A percentile compares a stretch with the other conserved stretches of the same genome.
phyloP scores from a whole-genome alignment of 2,888 invertebrate genomes.

The Aspidiotus rigidus region DNA sequence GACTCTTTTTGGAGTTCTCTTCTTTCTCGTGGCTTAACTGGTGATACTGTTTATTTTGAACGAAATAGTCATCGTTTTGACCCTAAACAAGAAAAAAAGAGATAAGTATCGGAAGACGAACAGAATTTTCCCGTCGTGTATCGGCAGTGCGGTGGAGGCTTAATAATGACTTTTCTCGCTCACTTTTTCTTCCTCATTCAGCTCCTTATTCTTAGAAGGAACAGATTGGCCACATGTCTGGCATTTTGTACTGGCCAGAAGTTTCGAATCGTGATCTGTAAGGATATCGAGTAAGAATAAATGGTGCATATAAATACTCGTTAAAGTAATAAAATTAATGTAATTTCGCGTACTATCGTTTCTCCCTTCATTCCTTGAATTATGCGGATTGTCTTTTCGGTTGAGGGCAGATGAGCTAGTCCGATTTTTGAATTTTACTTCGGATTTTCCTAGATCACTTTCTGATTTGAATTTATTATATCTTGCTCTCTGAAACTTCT shows the following conservation, averaged over 20 bases:
- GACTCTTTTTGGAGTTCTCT: conserved; percentile 6
- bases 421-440: too few relatives aligned
- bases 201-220: background rate
- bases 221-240: conserved; percentile 19
- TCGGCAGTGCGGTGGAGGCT: too few relatives aligned
- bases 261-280: background rate
- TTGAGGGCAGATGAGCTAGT: too few relatives aligned
- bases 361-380: too few relatives aligned
- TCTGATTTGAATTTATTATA: background rate
- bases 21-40: conserved; percentile 5
- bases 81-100: background rate
- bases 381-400: too few relatives aligned
- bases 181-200: conserved; percentile 1
- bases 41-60: background rate
- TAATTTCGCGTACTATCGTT: too few relatives aligned
- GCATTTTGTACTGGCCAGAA: background rate
- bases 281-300: too few relatives aligned
- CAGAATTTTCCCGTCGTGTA: background rate
- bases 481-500: background rate
- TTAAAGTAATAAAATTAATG: too few relatives aligned
- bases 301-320: too few relatives aligned
- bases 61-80: background rate
- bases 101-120: background rate
- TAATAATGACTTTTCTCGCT: background rate
- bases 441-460: too few relatives aligned